Evolutionary conservation across 2,797 vertebrate genomes (phyloP), one percentile per base, ranked within the genome.

Genomic region (Phrynocephalus guinanensis): DNA sequence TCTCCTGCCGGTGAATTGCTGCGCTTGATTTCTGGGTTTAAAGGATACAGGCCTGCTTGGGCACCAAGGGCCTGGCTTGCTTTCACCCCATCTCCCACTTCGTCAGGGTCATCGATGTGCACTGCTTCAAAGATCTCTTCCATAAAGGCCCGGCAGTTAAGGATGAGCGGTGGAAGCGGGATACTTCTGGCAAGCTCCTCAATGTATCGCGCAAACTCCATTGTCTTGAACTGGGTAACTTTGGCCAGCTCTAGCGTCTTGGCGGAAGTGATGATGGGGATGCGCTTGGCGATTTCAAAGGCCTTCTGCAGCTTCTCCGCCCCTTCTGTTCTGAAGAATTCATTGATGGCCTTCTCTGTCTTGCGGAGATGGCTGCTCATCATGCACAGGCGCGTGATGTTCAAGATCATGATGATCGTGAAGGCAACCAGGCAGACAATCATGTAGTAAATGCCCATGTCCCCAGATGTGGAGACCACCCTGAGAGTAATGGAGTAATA

Each of bases 241-340:
- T 99, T 99, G 94, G 98, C 98, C 26, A 99, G 91, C 95, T 99
- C 99, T 60, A 98, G 93, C 0, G 98, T 99, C 95, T 98, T 99
- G 89, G 97, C 97, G 0, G 98, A 98, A 0, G 99, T 99, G 88
- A 99, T 92, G 93, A 99, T 99, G 38, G 99, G 99, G 87, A 99
- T 99, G 1, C 96, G 97, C 92, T 99, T 99, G 92, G 99, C 98
- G 1, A 99, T 97, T 95, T 99, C 99, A 5, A 99, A 97, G 2
- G 99, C 99, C 84, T 98, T 98, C 96, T 99, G 99, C 70, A 99
- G 97, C 93, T 99, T 99, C 96, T 99, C 99, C 0, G 97, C 97
- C 2, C 99, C 99, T 89, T 99, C 98, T 0, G 97, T 98, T 85
- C 97, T 96, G 96, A 99, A 99, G 96, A 99, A 99, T n/a, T 99